Base-by-base conservation (phyloP, 2,888 invertebrate genomes). In the Cryptocephalus primarius region DNA sequence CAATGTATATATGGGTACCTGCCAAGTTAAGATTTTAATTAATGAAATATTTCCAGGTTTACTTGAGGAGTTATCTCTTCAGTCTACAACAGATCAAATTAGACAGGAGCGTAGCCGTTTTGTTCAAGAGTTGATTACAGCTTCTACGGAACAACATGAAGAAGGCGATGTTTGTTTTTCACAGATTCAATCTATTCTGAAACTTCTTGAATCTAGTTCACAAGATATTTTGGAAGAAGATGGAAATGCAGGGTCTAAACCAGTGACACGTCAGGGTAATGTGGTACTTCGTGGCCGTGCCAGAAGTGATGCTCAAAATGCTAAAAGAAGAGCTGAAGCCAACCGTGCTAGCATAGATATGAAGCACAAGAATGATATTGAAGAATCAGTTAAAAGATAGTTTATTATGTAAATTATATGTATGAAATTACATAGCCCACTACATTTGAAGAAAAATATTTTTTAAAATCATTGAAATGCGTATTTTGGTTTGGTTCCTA, bases 41-140 rank as follows among this genome's bases (percentile, higher is more conserved):
- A 22, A 22, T 22, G 22, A 22, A 22, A 22, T 22, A 22, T 22
- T 22, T 53, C n/a, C 32, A 59, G 59, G 66, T 47, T 55, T 69
- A 46, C 52, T 70, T 40, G 70, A 69, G 76, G 70, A 65, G 73
- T 75, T 67, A 71, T 80, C 66, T 70, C 76, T 63, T 76, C 73
- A 76, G 60, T 72, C 75, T 53, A 70, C 71, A 45, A 63, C 72
- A 47, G 79, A 79, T 57, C 70, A 75, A 57, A 74, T 76, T 58
- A 74, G 78, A 50, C 77, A 78, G 51, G 81, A 83, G 68, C 75
- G 78, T 50, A 77, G 77, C 63, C 73, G 80, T 60, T 85, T 83
- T 71, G 80, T 83, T 52, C 82, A 83, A 69, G 80, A 84, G 67
- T 68, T 85, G 56, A 68, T 84, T 56, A 69, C 84, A 57, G 79